Percentiles rank a stretch among this genome's conserved stretches.
Conservation (phyloP, 2,797 vertebrate species). For the Coluber constrictor region DNA sequence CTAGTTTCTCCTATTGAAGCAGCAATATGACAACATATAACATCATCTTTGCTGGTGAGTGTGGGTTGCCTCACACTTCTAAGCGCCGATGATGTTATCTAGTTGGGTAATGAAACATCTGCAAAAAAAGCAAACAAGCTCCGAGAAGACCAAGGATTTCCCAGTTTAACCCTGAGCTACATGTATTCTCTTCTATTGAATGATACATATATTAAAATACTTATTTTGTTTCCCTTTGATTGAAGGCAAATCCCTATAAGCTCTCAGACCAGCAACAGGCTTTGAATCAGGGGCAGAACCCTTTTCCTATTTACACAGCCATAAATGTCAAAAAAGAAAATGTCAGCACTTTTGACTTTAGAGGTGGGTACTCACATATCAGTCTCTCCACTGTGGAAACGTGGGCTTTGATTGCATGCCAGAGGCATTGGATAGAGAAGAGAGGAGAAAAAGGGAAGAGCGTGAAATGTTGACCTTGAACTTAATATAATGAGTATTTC, state of each 20-base stretch:
- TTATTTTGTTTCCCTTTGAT: background rate
- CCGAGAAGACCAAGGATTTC: background rate
- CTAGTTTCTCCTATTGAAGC: background rate
- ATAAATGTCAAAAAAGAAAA: conserved; percentile 77
- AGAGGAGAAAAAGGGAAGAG: background rate
- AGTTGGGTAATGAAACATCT: background rate
- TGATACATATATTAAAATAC: background rate
- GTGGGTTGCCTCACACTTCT: background rate
- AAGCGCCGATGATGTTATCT: background rate
- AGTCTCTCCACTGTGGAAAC: background rate
- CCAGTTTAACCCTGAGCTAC: background rate
- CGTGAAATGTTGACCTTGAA: background rate
- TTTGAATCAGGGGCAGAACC: conserved; percentile 81
- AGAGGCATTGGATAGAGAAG: background rate
- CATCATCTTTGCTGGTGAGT: background rate
- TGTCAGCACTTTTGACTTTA: conserved; percentile 72
- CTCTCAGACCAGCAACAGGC: conserved; percentile 81
- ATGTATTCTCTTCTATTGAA: conserved; percentile 8
- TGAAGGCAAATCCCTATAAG: conserved; percentile 65
- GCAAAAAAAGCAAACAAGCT: background rate
- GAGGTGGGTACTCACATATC: conserved; percentile 55
- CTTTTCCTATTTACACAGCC: conserved; percentile 83
- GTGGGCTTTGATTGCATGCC: background rate
- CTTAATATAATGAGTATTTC: background rate
- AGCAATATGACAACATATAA: background rate